Conservation (phyloP, 2,888 invertebrate genomes). For the Hydraecia micacea region DNA sequence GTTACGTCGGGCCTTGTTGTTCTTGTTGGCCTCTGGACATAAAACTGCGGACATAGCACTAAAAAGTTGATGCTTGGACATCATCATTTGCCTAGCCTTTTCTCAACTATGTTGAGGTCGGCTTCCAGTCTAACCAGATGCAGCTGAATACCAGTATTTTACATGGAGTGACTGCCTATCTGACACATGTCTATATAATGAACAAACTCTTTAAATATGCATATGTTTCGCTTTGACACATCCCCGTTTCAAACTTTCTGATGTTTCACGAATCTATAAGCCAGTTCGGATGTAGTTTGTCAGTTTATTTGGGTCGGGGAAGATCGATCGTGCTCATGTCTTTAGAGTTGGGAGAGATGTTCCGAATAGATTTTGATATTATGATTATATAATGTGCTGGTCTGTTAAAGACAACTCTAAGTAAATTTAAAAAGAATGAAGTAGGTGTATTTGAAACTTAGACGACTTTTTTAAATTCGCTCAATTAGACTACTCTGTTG, state of each 20-base stretch:
- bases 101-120: too few relatives aligned
- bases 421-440: background rate
- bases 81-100: too few relatives aligned
- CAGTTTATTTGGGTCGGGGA: conserved; percentile 25
- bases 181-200: conserved; percentile 25
- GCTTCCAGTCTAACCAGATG: too few relatives aligned
- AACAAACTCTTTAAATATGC: conserved; percentile 47
- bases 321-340: conserved; percentile 25
- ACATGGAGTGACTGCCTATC: too few relatives aligned
- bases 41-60: conserved; percentile 20
- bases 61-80: background rate
- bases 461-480: background rate
- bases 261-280: conserved; percentile 30
- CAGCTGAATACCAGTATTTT: too few relatives aligned
- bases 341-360: background rate
- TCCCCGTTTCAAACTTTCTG: conserved; percentile 19
- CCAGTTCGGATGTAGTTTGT: conserved; percentile 36
- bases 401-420: background rate
- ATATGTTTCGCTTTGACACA: conserved; percentile 37
- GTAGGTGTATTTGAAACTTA: background rate
- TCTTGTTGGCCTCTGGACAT: background rate
- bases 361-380: background rate
- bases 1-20: background rate
- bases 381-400: background rate
- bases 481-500: background rate